A percentile compares a stretch with the other conserved stretches of the same genome.
phyloP scores from a whole-genome alignment of 2,113 vertebrate species.

The Desmodus rotundus region DNA sequence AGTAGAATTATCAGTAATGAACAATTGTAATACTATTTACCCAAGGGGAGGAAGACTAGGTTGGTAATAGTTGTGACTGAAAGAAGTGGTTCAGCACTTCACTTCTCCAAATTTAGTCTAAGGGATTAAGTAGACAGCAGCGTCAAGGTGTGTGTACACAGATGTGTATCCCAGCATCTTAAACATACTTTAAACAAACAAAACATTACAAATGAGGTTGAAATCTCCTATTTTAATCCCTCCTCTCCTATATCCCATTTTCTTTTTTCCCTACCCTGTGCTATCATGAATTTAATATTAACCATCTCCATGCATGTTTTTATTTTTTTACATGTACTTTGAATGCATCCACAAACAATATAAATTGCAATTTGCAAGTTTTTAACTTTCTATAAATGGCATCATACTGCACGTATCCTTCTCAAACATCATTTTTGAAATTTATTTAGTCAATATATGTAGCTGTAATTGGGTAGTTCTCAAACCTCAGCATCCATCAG shows the following conservation, averaged over 20 bases:
- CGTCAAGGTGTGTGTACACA: not conserved
- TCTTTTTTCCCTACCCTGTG: not conserved
- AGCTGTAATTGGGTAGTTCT: not conserved
- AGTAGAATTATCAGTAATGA: not conserved
- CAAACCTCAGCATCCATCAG: not conserved
- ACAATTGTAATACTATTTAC: not conserved
- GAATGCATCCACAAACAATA: not conserved
- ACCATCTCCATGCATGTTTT: not conserved
- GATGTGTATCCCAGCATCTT: not conserved
- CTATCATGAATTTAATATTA: not conserved
- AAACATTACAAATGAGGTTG: not conserved
- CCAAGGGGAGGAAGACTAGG: not conserved
- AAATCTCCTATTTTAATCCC: not conserved
- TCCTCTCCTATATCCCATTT: not conserved
- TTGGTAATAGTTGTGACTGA: not conserved
- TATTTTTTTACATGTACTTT: not conserved
- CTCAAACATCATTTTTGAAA: not conserved
- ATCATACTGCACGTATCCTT: not conserved
- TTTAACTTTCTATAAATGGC: not conserved
- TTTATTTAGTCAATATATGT: not conserved
- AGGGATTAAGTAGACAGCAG: conserved; percentile 15
- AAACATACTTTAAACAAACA: not conserved
- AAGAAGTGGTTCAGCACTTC: not conserved
- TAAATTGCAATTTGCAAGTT: not conserved
- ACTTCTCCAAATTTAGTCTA: not conserved